These are phyloP conservation scores for Lemur catta DNA, from an alignment of 2,797 vertebrate species.

Conservation along the genomic window DNA sequence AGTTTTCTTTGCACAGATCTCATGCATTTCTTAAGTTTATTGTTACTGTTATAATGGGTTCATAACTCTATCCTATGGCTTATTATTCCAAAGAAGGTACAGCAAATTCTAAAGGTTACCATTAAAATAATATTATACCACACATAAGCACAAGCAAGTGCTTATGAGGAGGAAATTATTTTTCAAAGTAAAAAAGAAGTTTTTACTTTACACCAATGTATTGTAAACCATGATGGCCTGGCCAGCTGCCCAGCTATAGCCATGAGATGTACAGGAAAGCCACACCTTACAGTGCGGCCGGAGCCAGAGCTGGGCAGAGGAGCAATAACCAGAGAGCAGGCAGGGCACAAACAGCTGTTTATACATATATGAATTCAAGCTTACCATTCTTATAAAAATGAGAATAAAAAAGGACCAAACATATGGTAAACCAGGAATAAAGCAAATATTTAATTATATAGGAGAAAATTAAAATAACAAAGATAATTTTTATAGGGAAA, in stretches of 20 bases:
- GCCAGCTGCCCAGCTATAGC: not conserved
- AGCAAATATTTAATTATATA: not conserved
- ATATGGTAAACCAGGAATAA: not conserved
- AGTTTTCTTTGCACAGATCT: not conserved
- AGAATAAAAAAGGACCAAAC: not conserved
- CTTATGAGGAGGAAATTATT: not conserved
- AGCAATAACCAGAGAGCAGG: not conserved
- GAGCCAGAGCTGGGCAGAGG: not conserved
- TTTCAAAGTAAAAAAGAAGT: not conserved
- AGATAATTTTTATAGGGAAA: constrained; percentile 4
- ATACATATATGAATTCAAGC: not conserved
- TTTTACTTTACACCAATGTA: not conserved
- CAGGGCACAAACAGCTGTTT: not conserved
- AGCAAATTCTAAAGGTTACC: not conserved
- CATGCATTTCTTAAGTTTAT: not conserved
- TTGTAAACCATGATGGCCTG: not conserved
- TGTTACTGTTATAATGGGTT: not conserved
- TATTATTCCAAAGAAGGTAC: not conserved
- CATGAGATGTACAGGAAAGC: not conserved
- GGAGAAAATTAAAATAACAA: not conserved
- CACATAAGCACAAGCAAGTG: not conserved
- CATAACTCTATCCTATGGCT: not conserved
- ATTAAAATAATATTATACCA: not conserved
- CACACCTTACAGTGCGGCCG: not conserved
- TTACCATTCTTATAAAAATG: not conserved